These are phyloP conservation scores for Syngnathus scovelli DNA, from an alignment of 2,113 vertebrate genomes.

Conservation along the genomic window DNA sequence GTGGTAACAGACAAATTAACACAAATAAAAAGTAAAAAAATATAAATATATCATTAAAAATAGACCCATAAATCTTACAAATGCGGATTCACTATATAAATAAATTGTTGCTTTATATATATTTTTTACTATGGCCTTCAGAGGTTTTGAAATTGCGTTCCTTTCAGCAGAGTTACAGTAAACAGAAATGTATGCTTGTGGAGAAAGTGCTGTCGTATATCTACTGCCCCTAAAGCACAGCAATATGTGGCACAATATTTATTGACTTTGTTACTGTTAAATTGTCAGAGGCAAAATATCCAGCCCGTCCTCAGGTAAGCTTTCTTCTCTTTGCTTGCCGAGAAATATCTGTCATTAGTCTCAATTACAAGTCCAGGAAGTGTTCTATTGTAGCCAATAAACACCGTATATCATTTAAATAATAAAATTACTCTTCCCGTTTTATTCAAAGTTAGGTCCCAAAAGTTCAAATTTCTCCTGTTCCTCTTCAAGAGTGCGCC, in stretches of 20 bases:
- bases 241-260: conserved; percentile 32
- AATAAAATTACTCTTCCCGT: neutral
- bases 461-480: neutral
- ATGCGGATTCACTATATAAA: too few relatives aligned
- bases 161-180: neutral
- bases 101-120: neutral
- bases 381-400: neutral
- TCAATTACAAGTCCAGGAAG: conserved; percentile 29
- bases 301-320: conserved; percentile 45
- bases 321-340: conserved; percentile 43
- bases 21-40: too few relatives aligned
- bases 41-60: too few relatives aligned
- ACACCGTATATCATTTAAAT: too few relatives aligned
- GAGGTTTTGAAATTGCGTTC: neutral
- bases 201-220: conserved; percentile 32
- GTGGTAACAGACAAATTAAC: too few relatives aligned
- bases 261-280: conserved; percentile 26
- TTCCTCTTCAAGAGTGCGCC: conserved; percentile 37
- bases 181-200: conserved; percentile 7
- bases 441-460: neutral
- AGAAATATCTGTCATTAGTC: conserved; percentile 40
- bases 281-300: conserved; percentile 22
- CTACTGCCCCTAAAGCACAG: conserved; percentile 37
- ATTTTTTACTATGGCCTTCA: neutral
- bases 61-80: too few relatives aligned